Evolutionary conservation across 2,888 invertebrate species (phyloP), one percentile per base, ranked within the genome.

Genomic region (Ferrisia virgata): DNA sequence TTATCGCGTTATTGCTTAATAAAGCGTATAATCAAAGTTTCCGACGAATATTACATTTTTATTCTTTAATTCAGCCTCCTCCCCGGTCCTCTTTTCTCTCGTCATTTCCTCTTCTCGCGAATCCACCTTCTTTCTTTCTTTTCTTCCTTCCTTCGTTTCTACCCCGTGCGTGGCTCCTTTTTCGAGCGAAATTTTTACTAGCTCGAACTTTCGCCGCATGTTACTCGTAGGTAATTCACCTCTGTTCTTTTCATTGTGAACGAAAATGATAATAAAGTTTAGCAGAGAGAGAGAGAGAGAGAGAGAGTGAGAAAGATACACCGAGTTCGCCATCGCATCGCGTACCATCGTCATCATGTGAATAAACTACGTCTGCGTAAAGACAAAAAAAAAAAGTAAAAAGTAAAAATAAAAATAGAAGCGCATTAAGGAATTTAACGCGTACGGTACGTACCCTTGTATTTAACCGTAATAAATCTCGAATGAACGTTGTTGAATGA

Each of bases 1-100:
- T 76, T 76, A 33, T 36, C 72, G 72, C 33, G 36, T 76, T 76
- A 76, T 76, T 36, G 72, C 36, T 76, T 76, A 76, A 76, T 76
- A 76, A 76, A 76, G 36, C 33, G 72, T 36, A 18, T 76, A 76
- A 76, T 36, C 36, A 36, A 76, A 76, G 64, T 31, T 33, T 33
- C 72, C 72, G 36, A 76, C 72, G 36, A 31, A 76, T 64, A 64
- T 31, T 31, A 64, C 64, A 64, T 64, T 28, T 28, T 53, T 53
- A 53, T 53, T 22, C 22, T 53, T 53, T 53, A 22, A 53, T 28
- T 64, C 18, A 25, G 13, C 64, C 64, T 64, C 64, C 39, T 39
- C 39, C 39, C 11, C 39, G 39, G 5, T 39, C 5, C 11, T 39
- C 39, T 5, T 39, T 39, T 11, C 39, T 39, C n/a, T n/a, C n/a